Conservation (phyloP, 2,797 vertebrate species). For the Girardinus metallicus region DNA sequence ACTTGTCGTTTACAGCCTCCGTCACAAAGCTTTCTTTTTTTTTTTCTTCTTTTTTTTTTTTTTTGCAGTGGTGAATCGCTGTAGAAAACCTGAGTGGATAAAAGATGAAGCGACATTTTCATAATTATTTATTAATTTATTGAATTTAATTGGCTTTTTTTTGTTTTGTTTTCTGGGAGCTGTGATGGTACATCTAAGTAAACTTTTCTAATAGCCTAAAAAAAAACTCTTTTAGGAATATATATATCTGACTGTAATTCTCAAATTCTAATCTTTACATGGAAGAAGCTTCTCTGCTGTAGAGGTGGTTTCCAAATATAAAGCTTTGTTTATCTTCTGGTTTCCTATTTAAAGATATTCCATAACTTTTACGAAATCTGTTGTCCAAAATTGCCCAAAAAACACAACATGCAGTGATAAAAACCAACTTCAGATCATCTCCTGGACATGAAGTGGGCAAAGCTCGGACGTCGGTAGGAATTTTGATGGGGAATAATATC, state of each 20-base stretch:
- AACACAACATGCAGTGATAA: not conserved
- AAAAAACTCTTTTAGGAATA: not conserved
- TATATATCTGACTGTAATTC: not conserved
- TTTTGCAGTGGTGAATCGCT: not conserved
- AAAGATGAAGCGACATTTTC: not conserved
- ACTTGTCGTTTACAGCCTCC: conserved; percentile 50
- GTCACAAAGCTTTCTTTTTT: not conserved
- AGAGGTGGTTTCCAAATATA: not conserved
- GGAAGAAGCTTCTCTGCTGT: too few relatives aligned
- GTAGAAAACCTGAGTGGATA: not conserved
- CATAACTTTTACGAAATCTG: too few relatives aligned
- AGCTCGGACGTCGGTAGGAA: not conserved
- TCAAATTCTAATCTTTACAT: not conserved
- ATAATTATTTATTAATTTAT: not conserved
- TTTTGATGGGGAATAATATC: not conserved
- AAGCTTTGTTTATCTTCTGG: not conserved
- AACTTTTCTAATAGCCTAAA: not conserved
- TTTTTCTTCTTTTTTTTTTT: not conserved
- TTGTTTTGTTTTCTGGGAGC: not conserved
- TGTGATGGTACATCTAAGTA: not conserved
- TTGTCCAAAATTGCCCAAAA: not conserved
- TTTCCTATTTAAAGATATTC: not conserved
- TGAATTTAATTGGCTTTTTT: not conserved
- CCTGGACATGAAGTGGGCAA: not conserved
- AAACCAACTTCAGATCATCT: not conserved